phyloP scores from a whole-genome alignment of 2,888 invertebrate genomes.

The Temnothorax ravouxi region DNA sequence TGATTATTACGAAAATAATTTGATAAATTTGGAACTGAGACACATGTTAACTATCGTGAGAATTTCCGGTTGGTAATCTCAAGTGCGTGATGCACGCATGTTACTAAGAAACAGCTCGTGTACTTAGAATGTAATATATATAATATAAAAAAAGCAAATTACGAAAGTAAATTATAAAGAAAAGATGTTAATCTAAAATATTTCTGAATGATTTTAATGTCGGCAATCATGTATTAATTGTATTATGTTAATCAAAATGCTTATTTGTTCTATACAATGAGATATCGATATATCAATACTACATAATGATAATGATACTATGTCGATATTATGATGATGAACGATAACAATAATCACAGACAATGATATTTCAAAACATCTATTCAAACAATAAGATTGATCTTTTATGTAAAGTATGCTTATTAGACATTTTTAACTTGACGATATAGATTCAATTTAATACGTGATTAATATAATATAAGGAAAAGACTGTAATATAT shows the following conservation, averaged over 20 bases:
- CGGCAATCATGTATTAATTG: too few relatives aligned
- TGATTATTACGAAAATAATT: background rate
- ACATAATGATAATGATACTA: background rate
- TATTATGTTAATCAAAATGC: background rate
- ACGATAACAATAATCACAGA: background rate
- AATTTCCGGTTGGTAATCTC: background rate
- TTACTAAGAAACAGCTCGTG: background rate
- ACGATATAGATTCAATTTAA: background rate
- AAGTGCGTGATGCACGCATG: background rate
- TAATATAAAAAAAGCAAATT: background rate
- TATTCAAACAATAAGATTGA: background rate
- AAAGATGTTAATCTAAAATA: background rate
- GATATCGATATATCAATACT: too few relatives aligned
- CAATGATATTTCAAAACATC: background rate
- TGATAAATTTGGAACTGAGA: background rate
- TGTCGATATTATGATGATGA: background rate
- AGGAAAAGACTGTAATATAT: background rate
- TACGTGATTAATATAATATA: background rate
- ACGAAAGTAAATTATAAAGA: background rate
- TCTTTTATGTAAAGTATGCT: background rate
- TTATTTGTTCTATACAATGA: background rate
- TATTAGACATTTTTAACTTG: background rate
- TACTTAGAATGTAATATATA: conserved; percentile 1
- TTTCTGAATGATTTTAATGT: background rate
- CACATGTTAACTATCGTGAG: background rate